Percentiles rank a stretch among this genome's conserved stretches.
Evolutionary conservation across 2,113 vertebrate genomes (phyloP).

Genomic region (Mystacornis crossleyi): DNA sequence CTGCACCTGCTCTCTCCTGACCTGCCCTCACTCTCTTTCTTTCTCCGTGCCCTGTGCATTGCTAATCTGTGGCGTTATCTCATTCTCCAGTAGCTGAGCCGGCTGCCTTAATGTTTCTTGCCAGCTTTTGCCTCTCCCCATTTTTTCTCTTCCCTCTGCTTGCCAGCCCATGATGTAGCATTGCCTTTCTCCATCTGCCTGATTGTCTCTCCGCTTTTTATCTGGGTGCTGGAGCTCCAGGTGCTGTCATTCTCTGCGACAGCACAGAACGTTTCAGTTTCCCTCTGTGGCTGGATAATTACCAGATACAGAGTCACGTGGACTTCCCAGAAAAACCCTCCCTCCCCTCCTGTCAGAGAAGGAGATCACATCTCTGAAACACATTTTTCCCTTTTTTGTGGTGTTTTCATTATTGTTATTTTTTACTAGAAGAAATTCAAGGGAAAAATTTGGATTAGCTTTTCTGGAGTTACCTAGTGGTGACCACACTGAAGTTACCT

Average conservation of each 20-base stretch:
- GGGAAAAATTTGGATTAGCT: background rate
- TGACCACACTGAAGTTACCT: background rate
- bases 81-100: background rate
- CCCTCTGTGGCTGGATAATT: conserved; percentile 48
- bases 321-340: background rate
- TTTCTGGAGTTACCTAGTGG: background rate
- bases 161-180: background rate
- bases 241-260: conserved; percentile 47
- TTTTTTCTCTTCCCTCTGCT: background rate
- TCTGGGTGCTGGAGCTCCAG: conserved; percentile 52
- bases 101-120: conserved; percentile 16
- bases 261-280: conserved; percentile 55
- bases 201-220: conserved; percentile 41
- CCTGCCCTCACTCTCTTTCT: background rate
- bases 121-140: conserved; percentile 8
- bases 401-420: accelerated
- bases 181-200: conserved; percentile 51
- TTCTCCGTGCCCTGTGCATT: conserved; percentile 9
- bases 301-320: conserved; percentile 49
- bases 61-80: conserved; percentile 36
- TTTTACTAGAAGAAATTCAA: background rate
- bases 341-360: conserved; percentile 18
- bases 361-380: conserved; percentile 24
- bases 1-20: background rate
- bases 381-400: background rate